Conservation (phyloP, 2,888 invertebrate species). For the Andrena bucephala region DNA sequence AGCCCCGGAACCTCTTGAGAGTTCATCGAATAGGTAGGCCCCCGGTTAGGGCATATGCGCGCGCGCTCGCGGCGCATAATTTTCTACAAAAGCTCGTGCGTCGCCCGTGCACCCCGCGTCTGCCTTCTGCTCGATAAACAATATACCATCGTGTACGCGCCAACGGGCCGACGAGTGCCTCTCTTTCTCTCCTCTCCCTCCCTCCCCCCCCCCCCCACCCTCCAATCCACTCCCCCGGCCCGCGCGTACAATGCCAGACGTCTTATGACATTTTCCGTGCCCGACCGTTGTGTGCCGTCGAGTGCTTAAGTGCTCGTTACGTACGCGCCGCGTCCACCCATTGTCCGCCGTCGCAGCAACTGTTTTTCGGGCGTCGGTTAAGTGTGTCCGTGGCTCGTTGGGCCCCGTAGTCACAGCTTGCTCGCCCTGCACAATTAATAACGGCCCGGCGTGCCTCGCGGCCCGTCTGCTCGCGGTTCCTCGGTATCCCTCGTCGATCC, state of each 20-base stretch:
- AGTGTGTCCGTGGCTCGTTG: slow-evolving; percentile 52
- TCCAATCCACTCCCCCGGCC: too few relatives aligned
- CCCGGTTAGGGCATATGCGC: slow-evolving; percentile 60
- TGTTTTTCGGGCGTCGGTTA: slow-evolving; percentile 69
- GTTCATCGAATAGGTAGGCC: slow-evolving; percentile 49
- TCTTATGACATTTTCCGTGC: slow-evolving; percentile 81
- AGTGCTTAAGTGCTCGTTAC: slow-evolving; percentile 79
- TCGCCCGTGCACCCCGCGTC: slow-evolving; percentile 52
- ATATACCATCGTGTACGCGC: slow-evolving; percentile 82
- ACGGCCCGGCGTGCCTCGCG: slow-evolving; percentile 24
- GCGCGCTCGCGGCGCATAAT: slow-evolving; percentile 38
- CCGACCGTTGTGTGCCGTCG: slow-evolving; percentile 71
- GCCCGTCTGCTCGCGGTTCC: not conserved
- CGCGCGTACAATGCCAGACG: slow-evolving; percentile 73
- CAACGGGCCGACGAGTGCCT: slow-evolving; percentile 80
- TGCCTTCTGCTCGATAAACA: slow-evolving; percentile 79
- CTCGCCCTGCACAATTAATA: slow-evolving; percentile 38
- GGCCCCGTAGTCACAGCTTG: not conserved
- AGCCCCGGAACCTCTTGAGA: slow-evolving; percentile 56
- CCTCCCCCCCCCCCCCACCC: not conserved
- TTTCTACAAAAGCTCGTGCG: slow-evolving; percentile 54
- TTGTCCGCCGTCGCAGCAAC: slow-evolving; percentile 70
- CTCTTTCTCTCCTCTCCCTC: slow-evolving; percentile 19
- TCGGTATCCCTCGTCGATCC: too few relatives aligned
- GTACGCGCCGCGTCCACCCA: slow-evolving; percentile 73